phyloP scores from a whole-genome alignment of 2,797 vertebrate genomes.

The Pteropus rufus region DNA sequence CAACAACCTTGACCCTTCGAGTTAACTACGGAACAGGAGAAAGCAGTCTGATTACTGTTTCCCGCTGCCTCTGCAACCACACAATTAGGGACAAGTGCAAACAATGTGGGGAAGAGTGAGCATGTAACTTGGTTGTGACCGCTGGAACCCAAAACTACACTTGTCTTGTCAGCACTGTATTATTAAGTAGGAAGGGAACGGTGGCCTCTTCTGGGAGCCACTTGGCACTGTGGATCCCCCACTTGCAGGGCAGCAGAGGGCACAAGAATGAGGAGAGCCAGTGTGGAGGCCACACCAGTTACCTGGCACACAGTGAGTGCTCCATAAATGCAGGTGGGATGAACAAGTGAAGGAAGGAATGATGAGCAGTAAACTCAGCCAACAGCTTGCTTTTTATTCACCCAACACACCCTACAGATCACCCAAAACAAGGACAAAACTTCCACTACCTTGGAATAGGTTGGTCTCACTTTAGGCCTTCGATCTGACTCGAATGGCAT shows the following conservation, averaged over 20 bases:
- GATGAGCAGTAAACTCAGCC: neutral
- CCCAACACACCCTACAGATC: neutral
- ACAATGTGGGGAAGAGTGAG: neutral
- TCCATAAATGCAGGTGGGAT: accelerated
- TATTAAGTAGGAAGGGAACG: neutral
- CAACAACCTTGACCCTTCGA: neutral
- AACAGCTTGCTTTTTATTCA: neutral
- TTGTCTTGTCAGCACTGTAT: neutral
- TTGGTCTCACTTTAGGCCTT: neutral
- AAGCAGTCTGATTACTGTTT: neutral
- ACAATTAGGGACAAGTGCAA: neutral
- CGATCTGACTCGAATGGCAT: neutral
- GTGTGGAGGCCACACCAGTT: accelerated
- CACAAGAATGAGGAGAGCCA: no score
- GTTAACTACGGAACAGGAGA: accelerated
- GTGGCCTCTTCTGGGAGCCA: neutral
- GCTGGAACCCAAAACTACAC: neutral
- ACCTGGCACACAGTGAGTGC: accelerated
- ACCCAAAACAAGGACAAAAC: neutral
- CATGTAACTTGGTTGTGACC: neutral
- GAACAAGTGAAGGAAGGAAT: no score
- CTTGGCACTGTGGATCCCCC: neutral
- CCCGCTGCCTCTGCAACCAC: neutral
- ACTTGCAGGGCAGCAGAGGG: neutral
- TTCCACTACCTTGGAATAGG: accelerated